Base-by-base conservation (phyloP, 2,888 invertebrate genomes). In the Drosophila histrio region DNA sequence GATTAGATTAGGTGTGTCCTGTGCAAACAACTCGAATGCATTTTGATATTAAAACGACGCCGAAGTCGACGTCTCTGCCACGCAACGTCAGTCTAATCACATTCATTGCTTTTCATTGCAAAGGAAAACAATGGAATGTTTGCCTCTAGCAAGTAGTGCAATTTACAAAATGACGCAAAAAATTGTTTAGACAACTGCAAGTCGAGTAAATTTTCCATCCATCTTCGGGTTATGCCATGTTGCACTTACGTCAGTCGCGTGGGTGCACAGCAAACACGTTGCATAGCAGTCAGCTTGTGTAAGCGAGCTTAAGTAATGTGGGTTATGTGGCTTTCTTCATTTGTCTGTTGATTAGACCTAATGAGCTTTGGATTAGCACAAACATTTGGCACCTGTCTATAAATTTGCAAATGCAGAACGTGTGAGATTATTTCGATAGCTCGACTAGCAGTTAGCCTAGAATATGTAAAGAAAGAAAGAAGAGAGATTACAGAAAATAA, bases 161-260 rank as follows among this genome's bases (percentile, higher is more conserved):
- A n/a, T 58, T 62, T 32, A 59, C 64, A 53, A 74, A 64, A 47
- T 74, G 77, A 72, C 86, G 72, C 60, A 36, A 54, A 54, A 47
- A 77, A 77, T 79, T 75, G 64, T 71, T 67, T 50, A 56, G 70
- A 73, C 70, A 72, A 66, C 50, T 72, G 56, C 30, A 57, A 41
- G 57, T 50, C 34, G 26, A 36, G 43, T 19, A 43, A 38, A 32
- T 39, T 65, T 62, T 68, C 32, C 61, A 26, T 41, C 17, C 22
- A 34, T 41, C 49, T 47, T 43, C 3, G 8, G 32, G 28, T 30
- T 39, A 53, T 56, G 63, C 24, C 28, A 36, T 19, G 47, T 58
- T 60, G 53, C 53, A 61, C 70, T 71, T 65, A 52, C 73, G 73
- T 75, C 75, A 75, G 24, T 66, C 7, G 50, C 22, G 56, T 49